A percentile compares a stretch with the other conserved stretches of the same genome.
Evolutionary conservation across 64 coral and sea anemone species (phyloP).

Genomic region (Stichodactyla helianthus): DNA sequence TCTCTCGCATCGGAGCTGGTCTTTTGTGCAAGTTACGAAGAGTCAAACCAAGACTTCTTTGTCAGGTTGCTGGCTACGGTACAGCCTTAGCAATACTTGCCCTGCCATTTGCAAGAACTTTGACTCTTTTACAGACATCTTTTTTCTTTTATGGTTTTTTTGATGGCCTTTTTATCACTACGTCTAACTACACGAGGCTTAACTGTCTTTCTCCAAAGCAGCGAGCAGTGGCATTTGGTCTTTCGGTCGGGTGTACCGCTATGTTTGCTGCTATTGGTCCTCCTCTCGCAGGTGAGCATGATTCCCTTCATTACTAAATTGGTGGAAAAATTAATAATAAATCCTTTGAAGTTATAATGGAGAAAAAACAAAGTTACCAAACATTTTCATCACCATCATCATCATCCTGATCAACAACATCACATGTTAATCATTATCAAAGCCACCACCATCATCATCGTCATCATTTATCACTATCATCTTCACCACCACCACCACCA

Average conservation of each 20-base stretch:
- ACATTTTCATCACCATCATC: too few relatives aligned
- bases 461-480: too few relatives aligned
- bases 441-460: too few relatives aligned
- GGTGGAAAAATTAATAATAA: too few relatives aligned
- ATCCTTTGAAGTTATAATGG: too few relatives aligned
- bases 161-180: slow-evolving; percentile 52
- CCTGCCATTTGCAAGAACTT: slow-evolving; percentile 27
- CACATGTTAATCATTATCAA: too few relatives aligned
- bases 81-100: slow-evolving; percentile 10
- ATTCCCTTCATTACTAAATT: not conserved
- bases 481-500: too few relatives aligned
- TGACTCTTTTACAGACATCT: slow-evolving; percentile 5
- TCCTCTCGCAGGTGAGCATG: slow-evolving; percentile 49
- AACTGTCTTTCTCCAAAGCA: slow-evolving; percentile 44
- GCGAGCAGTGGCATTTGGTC: slow-evolving; percentile 55
- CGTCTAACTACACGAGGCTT: slow-evolving; percentile 44
- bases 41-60: not conserved
- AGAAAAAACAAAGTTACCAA: too few relatives aligned
- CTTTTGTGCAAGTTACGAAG: not conserved
- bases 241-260: slow-evolving; percentile 29
- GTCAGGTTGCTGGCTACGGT: slow-evolving; percentile 12
- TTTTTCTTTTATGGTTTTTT: slow-evolving; percentile 53
- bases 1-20: slow-evolving; percentile 1
- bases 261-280: slow-evolving; percentile 48
- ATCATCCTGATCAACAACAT: too few relatives aligned